phyloP scores from a whole-genome alignment of 1,140 invertebrate species.

The Saccostrea glomerata region DNA sequence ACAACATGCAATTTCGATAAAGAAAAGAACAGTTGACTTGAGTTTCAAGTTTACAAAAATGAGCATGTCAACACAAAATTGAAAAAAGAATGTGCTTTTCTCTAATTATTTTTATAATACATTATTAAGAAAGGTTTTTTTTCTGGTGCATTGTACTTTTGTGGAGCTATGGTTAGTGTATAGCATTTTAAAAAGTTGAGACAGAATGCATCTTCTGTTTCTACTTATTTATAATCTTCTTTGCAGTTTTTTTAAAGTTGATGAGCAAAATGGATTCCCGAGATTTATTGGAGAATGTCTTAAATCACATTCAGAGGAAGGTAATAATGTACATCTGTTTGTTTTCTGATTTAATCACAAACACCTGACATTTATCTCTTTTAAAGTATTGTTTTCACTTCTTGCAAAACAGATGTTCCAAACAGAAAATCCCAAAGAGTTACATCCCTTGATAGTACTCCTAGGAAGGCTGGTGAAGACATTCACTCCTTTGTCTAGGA shows the following conservation, averaged over 20 bases:
- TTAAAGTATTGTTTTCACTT: slow-evolving; percentile 1
- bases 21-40: no score
- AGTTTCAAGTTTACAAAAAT: no score
- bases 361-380: slow-evolving; percentile 20
- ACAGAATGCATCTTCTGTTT: background rate
- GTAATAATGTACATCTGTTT: background rate
- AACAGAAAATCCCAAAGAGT: slow-evolving; percentile 35
- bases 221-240: background rate
- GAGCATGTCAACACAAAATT: no score
- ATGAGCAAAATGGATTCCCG: slow-evolving; percentile 35
- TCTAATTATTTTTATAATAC: no score
- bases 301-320: slow-evolving; percentile 13
- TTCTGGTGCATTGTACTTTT: background rate
- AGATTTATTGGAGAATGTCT: slow-evolving; percentile 44
- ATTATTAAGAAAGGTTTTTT: background rate
- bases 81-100: no score
- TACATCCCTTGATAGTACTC: slow-evolving; percentile 33
- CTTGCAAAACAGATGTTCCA: slow-evolving; percentile 39
- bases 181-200: background rate
- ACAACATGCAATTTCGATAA: no score
- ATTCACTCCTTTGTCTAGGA: slow-evolving; percentile 28
- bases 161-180: background rate
- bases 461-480: slow-evolving; percentile 44
- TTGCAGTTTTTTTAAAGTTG: slow-evolving; percentile 47
- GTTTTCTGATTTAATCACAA: slow-evolving; percentile 6